Evolutionary conservation across 1,140 invertebrate genomes (phyloP).

Genomic region (Temnothorax curvispinosus): DNA sequence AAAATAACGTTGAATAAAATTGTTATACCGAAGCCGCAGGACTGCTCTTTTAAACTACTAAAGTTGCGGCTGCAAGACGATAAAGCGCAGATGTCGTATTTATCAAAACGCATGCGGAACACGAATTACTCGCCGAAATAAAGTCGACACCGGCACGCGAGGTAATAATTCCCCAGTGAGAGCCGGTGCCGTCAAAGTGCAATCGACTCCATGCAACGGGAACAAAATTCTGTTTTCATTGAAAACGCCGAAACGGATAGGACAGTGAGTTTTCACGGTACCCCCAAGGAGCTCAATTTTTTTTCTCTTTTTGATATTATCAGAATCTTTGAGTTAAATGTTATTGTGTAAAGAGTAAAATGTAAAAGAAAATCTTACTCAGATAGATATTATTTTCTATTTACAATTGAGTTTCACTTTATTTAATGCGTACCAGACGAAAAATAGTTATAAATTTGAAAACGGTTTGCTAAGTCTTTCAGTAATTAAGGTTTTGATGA

Average conservation of each 20-base stretch:
- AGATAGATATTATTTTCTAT: not conserved
- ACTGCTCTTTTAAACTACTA: constrained; percentile 6
- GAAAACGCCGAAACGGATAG: not conserved
- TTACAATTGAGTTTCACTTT: not conserved
- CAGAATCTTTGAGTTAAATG: not conserved
- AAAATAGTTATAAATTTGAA: not conserved
- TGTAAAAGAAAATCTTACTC: not conserved
- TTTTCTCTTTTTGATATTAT: not conserved
- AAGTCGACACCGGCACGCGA: constrained; percentile 59
- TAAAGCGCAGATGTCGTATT: constrained; percentile 47
- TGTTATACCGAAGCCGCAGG: constrained; percentile 10
- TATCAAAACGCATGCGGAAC: constrained; percentile 46
- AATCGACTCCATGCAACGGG: constrained; percentile 27
- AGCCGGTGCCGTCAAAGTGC: constrained; percentile 23
- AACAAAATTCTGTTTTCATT: constrained; percentile 25
- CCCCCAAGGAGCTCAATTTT: not conserved
- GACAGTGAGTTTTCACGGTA: not conserved
- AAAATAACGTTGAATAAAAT: constrained; percentile 5
- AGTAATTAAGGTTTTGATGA: not conserved
- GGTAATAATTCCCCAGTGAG: constrained; percentile 47
- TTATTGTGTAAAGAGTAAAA: not conserved
- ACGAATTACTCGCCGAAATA: constrained; percentile 44
- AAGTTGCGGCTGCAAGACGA: constrained; percentile 24
- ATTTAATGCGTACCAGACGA: too few species aligned
- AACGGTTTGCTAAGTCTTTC: not conserved